phyloP scores from a whole-genome alignment of 2,113 vertebrate genomes.

The Stictonetta naevosa region DNA sequence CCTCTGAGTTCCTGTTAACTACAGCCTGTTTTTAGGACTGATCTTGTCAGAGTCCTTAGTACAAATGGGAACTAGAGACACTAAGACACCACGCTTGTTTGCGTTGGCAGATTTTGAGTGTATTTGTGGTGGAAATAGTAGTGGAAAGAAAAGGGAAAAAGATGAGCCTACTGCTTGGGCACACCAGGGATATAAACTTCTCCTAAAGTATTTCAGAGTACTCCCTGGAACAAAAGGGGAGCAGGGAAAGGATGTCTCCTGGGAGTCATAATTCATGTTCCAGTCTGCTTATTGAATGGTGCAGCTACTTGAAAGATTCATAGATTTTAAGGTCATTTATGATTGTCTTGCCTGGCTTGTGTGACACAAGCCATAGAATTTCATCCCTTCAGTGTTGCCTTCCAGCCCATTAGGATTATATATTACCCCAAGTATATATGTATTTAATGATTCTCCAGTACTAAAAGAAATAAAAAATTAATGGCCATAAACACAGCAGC shows the following conservation, averaged over 20 bases:
- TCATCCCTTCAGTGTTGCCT: constrained; percentile 36
- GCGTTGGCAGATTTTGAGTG: neutral
- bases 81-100: neutral
- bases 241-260: neutral
- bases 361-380: constrained; percentile 54
- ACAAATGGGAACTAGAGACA: neutral
- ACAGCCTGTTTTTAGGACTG: neutral
- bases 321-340: constrained; percentile 62
- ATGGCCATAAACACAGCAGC: constrained; percentile 15
- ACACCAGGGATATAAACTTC: neutral
- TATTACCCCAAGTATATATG: constrained; percentile 26
- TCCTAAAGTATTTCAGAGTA: constrained; percentile 14
- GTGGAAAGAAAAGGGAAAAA: neutral
- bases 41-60: neutral
- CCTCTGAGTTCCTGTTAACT: neutral
- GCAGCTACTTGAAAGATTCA: constrained; percentile 61
- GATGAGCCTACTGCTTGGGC: neutral
- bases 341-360: constrained; percentile 53
- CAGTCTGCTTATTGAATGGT: constrained; percentile 49
- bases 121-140: neutral
- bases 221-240: constrained; percentile 27
- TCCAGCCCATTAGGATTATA: constrained; percentile 39
- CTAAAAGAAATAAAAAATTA: constrained; percentile 28
- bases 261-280: constrained; percentile 37
- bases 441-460: constrained; percentile 43